phyloP scores from a whole-genome alignment of 1,140 invertebrate genomes.

The Muscidifurax raptorellus region DNA sequence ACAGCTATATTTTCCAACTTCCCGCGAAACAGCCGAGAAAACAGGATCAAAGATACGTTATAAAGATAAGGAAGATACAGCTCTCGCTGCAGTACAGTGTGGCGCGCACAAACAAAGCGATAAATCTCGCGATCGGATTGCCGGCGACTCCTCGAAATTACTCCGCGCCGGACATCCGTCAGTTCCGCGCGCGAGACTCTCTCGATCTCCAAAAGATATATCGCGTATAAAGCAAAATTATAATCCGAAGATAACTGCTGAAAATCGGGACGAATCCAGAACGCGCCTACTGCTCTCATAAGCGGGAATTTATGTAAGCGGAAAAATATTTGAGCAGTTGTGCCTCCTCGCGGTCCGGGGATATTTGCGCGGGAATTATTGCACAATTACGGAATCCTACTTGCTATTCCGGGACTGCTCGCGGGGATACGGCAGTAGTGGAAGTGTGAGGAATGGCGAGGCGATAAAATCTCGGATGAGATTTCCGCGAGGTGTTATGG shows the following conservation, averaged over 20 bases:
- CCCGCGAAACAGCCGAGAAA: neutral
- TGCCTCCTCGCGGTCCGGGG: neutral
- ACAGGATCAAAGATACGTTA: neutral
- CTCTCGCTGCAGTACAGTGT: neutral
- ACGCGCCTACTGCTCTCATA: neutral
- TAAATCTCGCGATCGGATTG: slow-evolving; percentile 34
- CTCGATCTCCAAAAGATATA: slow-evolving; percentile 15
- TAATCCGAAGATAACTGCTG: too few relatives aligned
- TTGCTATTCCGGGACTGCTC: neutral
- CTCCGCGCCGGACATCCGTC: neutral
- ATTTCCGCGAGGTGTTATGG: neutral
- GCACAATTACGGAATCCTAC: slow-evolving; percentile 32
- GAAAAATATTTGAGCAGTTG: slow-evolving; percentile 4
- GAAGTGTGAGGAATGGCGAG: slow-evolving; percentile 11
- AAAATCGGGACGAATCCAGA: neutral
- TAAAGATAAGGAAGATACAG: neutral
- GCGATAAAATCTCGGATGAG: slow-evolving; percentile 24
- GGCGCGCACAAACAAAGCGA: slow-evolving; percentile 28
- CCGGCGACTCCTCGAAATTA: neutral
- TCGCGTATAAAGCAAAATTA: neutral
- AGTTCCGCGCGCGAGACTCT: neutral
- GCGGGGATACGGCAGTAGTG: neutral
- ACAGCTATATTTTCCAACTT: neutral
- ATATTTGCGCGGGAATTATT: slow-evolving; percentile 20
- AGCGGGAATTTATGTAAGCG: slow-evolving; percentile 32